Evolutionary conservation across 2,797 vertebrate genomes (phyloP).

Genomic region (Geotrypetes seraphini): DNA sequence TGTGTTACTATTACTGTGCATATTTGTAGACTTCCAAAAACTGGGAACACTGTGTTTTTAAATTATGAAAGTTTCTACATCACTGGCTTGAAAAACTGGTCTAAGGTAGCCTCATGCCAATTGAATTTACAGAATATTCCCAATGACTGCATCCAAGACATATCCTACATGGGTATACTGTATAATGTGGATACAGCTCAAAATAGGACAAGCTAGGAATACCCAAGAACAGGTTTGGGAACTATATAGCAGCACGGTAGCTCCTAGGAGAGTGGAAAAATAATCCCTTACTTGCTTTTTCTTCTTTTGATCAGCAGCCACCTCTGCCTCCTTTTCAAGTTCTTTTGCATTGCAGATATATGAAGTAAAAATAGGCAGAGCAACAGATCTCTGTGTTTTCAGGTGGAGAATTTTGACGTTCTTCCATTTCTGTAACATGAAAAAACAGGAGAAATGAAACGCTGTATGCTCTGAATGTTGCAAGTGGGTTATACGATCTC

Average conservation of each 20-base stretch:
- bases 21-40: too few relatives aligned
- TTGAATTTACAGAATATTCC: not conserved
- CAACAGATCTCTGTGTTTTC: slow-evolving; percentile 73
- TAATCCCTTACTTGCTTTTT: not conserved
- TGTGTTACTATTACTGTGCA: too few relatives aligned
- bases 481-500: too few relatives aligned
- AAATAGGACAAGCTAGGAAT: not conserved
- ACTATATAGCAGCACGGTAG: fast-evolving
- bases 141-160: not conserved
- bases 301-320: not conserved
- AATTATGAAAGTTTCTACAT: too few relatives aligned
- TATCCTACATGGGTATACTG: not conserved
- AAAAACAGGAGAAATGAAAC: too few relatives aligned
- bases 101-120: not conserved
- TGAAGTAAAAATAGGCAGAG: slow-evolving; percentile 80
- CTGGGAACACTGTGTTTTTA: too few relatives aligned
- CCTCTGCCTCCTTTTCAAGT: slow-evolving; percentile 16
- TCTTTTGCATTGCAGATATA: slow-evolving; percentile 39
- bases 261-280: not conserved
- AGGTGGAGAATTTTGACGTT: slow-evolving; percentile 83
- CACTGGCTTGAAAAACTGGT: not conserved
- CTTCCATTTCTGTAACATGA: slow-evolving; percentile 63
- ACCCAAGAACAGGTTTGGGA: too few relatives aligned
- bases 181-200: not conserved
- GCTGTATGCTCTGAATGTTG: too few relatives aligned